Percentiles rank a stretch among this genome's conserved stretches.
Evolutionary conservation across 2,888 invertebrate species (phyloP).

Genomic region (Germaria angustata): DNA sequence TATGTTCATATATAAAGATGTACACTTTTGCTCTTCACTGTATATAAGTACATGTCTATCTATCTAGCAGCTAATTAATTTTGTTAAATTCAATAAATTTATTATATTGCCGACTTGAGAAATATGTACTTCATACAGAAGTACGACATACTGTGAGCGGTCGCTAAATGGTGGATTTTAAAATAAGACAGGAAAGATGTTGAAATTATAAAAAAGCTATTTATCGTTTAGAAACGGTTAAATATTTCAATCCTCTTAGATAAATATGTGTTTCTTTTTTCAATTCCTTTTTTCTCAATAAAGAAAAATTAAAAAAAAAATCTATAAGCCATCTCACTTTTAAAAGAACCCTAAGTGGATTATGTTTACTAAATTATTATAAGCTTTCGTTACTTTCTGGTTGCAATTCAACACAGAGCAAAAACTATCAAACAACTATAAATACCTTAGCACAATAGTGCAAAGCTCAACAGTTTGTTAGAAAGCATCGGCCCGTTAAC

Average conservation of each 20-base stretch:
- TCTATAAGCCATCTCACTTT: too few relatives aligned
- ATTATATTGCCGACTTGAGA: constrained; percentile 44
- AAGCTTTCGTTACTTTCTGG: constrained; percentile 52
- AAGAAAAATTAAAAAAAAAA: too few relatives aligned
- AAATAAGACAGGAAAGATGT: too few relatives aligned
- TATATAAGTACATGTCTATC: neutral
- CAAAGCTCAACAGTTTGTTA: constrained; percentile 48
- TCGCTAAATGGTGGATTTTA: neutral
- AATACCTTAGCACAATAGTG: constrained; percentile 50
- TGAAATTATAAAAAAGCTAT: too few relatives aligned
- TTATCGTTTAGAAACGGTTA: too few relatives aligned
- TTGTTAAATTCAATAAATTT: constrained; percentile 48
- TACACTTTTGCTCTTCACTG: neutral
- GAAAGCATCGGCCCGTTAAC: constrained; percentile 33
- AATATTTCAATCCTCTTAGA: too few relatives aligned
- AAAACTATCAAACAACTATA: constrained; percentile 60
- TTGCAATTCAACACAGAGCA: neutral
- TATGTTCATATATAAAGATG: too few relatives aligned
- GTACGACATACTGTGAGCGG: too few relatives aligned
- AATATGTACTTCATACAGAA: constrained; percentile 35
- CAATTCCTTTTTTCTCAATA: too few relatives aligned
- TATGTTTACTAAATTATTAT: constrained; percentile 14
- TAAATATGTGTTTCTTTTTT: too few relatives aligned
- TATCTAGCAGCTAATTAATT: neutral
- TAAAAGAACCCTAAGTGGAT: constrained; percentile 2